Evolutionary conservation across 2,888 invertebrate species (phyloP).

Genomic region (Ectemnius lituratus): DNA sequence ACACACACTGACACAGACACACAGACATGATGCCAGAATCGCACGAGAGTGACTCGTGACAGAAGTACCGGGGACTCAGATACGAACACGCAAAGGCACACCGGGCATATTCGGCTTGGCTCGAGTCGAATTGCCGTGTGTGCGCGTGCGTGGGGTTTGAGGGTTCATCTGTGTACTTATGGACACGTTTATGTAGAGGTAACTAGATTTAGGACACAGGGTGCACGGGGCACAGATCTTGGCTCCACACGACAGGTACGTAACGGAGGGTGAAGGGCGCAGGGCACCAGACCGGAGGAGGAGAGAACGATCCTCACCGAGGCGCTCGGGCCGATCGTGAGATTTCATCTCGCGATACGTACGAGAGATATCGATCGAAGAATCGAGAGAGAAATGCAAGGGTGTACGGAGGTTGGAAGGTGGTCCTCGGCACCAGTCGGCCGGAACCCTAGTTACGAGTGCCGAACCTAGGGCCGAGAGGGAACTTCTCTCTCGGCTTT

Average conservation of each 20-base stretch:
- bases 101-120: conserved; percentile 20
- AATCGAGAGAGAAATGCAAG: conserved; percentile 38
- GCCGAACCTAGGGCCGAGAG: conserved; percentile 78
- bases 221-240: conserved; percentile 35
- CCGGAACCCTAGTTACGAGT: conserved; percentile 78
- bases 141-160: conserved; percentile 10
- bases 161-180: conserved; percentile 15
- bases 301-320: conserved; percentile 20
- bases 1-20: conserved; percentile 16
- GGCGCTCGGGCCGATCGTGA: conserved; percentile 27
- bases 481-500: conserved; percentile 66
- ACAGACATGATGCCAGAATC: conserved; percentile 29
- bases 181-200: conserved; percentile 9
- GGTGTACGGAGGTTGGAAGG: conserved; percentile 73
- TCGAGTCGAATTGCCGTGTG: conserved; percentile 17
- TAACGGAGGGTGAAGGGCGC: conserved; percentile 45
- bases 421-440: conserved; percentile 75
- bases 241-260: conserved; percentile 42
- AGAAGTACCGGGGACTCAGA: conserved; percentile 5
- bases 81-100: not conserved
- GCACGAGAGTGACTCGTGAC: conserved; percentile 31
- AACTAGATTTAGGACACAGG: conserved; percentile 17
- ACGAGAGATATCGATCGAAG: conserved; percentile 11
- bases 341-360: conserved; percentile 23
- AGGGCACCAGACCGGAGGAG: conserved; percentile 54